These are phyloP conservation scores for Drosophila putrida DNA, from an alignment of 2,888 invertebrate genomes.

Conservation along the genomic window DNA sequence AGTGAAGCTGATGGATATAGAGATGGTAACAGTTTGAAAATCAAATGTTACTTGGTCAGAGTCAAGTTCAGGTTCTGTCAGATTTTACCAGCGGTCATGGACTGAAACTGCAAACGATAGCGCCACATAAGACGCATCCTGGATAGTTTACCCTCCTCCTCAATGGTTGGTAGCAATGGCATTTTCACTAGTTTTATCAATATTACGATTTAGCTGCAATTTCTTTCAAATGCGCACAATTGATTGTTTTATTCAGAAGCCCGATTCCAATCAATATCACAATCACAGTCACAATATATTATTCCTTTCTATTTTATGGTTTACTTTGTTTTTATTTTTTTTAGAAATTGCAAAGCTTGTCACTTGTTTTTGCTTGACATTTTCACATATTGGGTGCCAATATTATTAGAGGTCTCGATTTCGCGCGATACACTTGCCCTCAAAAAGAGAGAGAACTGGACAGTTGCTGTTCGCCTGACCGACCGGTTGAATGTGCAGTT, in stretches of 20 bases:
- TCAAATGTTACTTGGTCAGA: neutral
- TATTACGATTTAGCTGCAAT: conserved; percentile 17
- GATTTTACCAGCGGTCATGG: conserved; percentile 75
- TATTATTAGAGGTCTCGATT: conserved; percentile 14
- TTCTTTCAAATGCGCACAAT: conserved; percentile 14
- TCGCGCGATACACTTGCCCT: conserved; percentile 48
- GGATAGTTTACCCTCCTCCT: conserved; percentile 72
- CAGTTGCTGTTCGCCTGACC: conserved; percentile 62
- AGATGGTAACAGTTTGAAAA: neutral
- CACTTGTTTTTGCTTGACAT: conserved; percentile 60
- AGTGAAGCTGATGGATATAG: conserved; percentile 65
- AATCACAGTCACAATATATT: conserved; percentile 1
- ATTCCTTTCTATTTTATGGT: conserved; percentile 1
- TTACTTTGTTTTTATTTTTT: neutral
- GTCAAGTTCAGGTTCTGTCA: neutral
- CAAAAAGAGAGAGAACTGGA: conserved; percentile 32
- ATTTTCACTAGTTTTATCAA: conserved; percentile 40
- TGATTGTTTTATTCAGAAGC: conserved; percentile 18
- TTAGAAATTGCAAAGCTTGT: conserved; percentile 45
- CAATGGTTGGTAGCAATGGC: conserved; percentile 73
- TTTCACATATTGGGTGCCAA: conserved; percentile 34
- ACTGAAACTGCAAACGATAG: conserved; percentile 78
- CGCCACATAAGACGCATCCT: conserved; percentile 75
- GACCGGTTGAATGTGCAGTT: conserved; percentile 59
- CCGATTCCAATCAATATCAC: conserved; percentile 8